Conservation (phyloP, 2,113 vertebrate species). For the Apodemus sylvaticus region DNA sequence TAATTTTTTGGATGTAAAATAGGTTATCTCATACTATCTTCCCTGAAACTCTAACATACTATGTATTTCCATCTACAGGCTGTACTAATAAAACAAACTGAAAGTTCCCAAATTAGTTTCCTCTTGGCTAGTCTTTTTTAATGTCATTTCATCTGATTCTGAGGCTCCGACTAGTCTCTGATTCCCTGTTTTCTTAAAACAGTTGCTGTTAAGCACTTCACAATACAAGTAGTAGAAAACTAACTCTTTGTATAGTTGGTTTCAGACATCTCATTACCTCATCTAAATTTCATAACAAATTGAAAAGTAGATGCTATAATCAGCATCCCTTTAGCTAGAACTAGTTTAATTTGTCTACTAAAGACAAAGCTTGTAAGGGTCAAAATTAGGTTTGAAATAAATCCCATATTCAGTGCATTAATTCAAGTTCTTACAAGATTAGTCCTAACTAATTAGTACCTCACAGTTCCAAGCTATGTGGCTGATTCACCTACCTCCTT, state of each 20-base stretch:
- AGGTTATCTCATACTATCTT: not conserved
- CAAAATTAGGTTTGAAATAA: not conserved
- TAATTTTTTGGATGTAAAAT: not conserved
- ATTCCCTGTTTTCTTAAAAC: not conserved
- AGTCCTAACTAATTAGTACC: not conserved
- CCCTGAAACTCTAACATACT: not conserved
- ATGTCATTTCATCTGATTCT: not conserved
- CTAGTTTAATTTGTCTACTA: not conserved
- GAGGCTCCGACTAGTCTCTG: slow-evolving; percentile 13
- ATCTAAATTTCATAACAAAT: not conserved
- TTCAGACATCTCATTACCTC: not conserved
- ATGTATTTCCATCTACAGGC: not conserved
- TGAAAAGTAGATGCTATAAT: not conserved
- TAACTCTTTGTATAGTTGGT: not conserved
- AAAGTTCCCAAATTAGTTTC: slow-evolving; percentile 24
- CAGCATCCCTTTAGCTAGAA: not conserved
- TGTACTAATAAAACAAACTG: not conserved
- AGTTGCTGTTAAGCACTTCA: not conserved
- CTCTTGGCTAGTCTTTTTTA: not conserved
- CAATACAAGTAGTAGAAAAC: not conserved
- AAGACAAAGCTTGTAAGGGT: not conserved
- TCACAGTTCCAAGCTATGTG: not conserved
- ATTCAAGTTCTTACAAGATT: not conserved
- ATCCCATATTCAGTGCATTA: not conserved
- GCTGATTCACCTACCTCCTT: not conserved